Evolutionary conservation across 2,888 invertebrate species (phyloP).

Genomic region (Tridacna crocea): DNA sequence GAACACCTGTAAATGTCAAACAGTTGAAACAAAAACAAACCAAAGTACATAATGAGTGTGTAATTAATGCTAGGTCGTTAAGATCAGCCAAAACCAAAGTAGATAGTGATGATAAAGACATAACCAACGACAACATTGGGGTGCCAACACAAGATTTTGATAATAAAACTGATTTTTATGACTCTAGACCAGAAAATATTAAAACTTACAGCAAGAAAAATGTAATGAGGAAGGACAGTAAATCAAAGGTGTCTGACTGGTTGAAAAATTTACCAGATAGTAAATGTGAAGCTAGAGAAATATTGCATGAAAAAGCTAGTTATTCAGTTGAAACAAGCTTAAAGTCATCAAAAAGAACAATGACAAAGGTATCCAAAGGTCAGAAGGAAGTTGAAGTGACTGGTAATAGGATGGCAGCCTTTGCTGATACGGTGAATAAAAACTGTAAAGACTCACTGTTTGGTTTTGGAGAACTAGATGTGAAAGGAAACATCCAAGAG

Average conservation of each 20-base stretch:
- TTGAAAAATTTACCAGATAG: slow-evolving; percentile 36
- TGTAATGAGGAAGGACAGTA: slow-evolving; percentile 28
- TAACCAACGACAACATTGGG: neutral
- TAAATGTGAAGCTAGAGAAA: neutral
- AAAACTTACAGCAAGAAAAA: slow-evolving; percentile 54
- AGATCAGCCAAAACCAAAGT: slow-evolving; percentile 11
- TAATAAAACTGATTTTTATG: slow-evolving; percentile 5
- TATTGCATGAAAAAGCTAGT: neutral
- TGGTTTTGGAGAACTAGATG: slow-evolving; percentile 29
- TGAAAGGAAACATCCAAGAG: neutral
- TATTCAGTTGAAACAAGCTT: neutral
- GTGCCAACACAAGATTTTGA: slow-evolving; percentile 26
- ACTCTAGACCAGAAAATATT: slow-evolving; percentile 4
- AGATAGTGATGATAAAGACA: neutral
- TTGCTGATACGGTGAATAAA: slow-evolving; percentile 35
- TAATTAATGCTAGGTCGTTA: slow-evolving; percentile 26
- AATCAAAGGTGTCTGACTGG: slow-evolving; percentile 58
- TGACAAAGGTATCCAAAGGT: slow-evolving; percentile 10
- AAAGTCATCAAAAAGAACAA: neutral
- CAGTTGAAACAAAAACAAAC: neutral
- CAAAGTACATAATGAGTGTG: neutral
- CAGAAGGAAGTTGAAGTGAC: slow-evolving; percentile 34
- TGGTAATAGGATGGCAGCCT: slow-evolving; percentile 45
- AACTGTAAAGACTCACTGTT: slow-evolving; percentile 34
- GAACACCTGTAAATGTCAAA: slow-evolving; percentile 18